A percentile compares a stretch with the other conserved stretches of the same genome.
Evolutionary conservation across 92 coral and sea anemone species (phyloP).

Genomic region (Virgularia gustaviana): DNA sequence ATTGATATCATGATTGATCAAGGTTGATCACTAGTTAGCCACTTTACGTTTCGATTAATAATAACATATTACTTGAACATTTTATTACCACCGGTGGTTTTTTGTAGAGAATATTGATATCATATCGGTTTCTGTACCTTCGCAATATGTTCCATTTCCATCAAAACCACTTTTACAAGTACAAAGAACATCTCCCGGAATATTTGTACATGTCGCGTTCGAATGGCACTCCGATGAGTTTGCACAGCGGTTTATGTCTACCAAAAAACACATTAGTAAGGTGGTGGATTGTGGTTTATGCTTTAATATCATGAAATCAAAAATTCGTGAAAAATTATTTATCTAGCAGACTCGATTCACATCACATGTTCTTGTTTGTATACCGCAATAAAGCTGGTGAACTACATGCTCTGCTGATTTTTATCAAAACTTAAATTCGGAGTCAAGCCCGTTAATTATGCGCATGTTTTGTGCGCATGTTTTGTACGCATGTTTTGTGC

Average conservation of each 20-base stretch:
- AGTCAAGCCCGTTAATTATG: no score
- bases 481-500: no score
- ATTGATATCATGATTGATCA: no score
- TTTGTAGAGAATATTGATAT: neutral
- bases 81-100: no score
- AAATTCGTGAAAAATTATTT: neutral
- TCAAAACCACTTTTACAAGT: neutral
- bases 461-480: no score
- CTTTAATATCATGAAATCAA: neutral
- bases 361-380: no score
- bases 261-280: neutral
- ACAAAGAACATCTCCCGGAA: neutral
- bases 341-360: no score
- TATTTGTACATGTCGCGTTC: slow-evolving; percentile 7
- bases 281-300: neutral
- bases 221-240: neutral
- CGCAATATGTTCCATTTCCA: no score
- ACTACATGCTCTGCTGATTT: no score
- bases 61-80: neutral
- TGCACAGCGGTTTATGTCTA: neutral
- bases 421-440: no score
- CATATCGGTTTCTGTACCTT: neutral
- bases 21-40: no score
- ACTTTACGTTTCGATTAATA: neutral
- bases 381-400: no score